These are phyloP conservation scores for Panagrolaimus sp. DNA, from an alignment of 1,140 invertebrate species.

Conservation along the genomic window DNA sequence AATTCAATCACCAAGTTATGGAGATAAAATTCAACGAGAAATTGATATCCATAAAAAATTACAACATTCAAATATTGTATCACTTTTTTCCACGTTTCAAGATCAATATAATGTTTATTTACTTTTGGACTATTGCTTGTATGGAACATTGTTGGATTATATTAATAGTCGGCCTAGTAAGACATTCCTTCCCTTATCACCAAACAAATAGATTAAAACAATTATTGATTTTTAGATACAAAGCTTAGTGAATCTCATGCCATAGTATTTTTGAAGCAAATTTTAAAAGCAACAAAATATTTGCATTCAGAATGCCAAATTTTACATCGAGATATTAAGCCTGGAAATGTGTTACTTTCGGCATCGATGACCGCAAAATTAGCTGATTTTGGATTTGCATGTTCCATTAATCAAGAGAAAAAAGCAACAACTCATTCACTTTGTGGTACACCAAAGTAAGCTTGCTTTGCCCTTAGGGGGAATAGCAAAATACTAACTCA, in stretches of 20 bases:
- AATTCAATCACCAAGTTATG: slow-evolving; percentile 15
- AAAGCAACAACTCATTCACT: not conserved
- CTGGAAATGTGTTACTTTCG: slow-evolving; percentile 7
- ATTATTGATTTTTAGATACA: not conserved
- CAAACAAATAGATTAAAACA: not conserved
- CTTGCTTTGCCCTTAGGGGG: too few relatives aligned
- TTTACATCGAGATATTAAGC: slow-evolving; percentile 9
- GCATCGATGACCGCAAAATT: not conserved
- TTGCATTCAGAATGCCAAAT: slow-evolving; percentile 12
- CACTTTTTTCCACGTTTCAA: slow-evolving; percentile 11
- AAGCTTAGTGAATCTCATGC: slow-evolving; percentile 7
- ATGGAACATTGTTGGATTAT: not conserved
- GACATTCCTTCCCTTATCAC: not conserved
- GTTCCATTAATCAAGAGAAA: not conserved
- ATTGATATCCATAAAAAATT: slow-evolving; percentile 16
- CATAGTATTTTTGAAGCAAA: slow-evolving; percentile 6
- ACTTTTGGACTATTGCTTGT: not conserved
- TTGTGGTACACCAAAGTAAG: slow-evolving; percentile 9
- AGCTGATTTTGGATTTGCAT: slow-evolving; percentile 13
- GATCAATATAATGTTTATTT: slow-evolving; percentile 13
- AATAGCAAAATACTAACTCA: too few relatives aligned
- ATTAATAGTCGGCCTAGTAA: slow-evolving; percentile 9
- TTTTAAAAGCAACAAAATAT: slow-evolving; percentile 14
- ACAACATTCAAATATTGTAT: not conserved
- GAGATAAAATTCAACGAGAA: slow-evolving; percentile 14